phyloP scores from a whole-genome alignment of 2,888 invertebrate genomes.

The Melanargia galathea region DNA sequence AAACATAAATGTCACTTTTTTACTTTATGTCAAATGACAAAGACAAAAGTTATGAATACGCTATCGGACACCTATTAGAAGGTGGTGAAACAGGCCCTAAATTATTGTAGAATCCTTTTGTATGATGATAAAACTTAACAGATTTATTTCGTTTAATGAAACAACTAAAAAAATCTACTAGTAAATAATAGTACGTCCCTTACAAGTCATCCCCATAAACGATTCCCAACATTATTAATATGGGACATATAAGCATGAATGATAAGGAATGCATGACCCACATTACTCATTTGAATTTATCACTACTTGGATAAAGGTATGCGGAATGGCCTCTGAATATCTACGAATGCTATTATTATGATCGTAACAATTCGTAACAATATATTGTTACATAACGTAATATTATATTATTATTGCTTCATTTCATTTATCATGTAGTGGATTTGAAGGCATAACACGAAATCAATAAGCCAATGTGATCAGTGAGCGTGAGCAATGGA shows the following conservation, averaged over 20 bases:
- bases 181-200: not conserved
- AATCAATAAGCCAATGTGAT: not conserved
- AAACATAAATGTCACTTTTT: too few species aligned
- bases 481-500: not conserved
- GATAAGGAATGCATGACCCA: conserved; percentile 17
- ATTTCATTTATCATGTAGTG: too few species aligned
- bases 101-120: too few species aligned
- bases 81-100: too few species aligned
- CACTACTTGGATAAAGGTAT: conserved; percentile 30
- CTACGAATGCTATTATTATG: conserved; percentile 26
- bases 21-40: too few species aligned
- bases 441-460: too few species aligned
- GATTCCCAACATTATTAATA: conserved; percentile 23
- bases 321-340: conserved; percentile 25
- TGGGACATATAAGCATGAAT: conserved; percentile 21
- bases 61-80: too few species aligned
- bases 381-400: conserved; percentile 3
- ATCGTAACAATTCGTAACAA: conserved; percentile 33
- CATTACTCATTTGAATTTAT: conserved; percentile 35
- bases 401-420: not conserved
- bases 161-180: not conserved
- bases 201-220: conserved; percentile 2
- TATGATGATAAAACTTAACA: too few species aligned
- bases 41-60: too few species aligned
- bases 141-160: not conserved